A percentile compares a stretch with the other conserved stretches of the same genome.
Conservation (phyloP, 2,113 vertebrate genomes). For the Pipa parva region DNA sequence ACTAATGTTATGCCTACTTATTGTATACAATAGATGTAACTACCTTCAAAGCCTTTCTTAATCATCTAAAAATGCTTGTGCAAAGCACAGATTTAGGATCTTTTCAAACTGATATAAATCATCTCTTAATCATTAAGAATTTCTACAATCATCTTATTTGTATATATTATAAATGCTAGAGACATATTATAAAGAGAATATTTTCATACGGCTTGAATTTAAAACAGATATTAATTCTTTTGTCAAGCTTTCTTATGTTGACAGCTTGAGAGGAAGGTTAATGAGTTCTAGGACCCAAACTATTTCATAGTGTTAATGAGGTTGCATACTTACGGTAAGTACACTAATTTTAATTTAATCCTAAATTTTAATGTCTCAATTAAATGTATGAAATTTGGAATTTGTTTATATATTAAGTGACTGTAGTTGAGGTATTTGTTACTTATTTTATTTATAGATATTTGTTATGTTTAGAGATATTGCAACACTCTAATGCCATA, state of each 20-base stretch:
- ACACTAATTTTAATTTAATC: slow-evolving; percentile 40
- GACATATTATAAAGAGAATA: slow-evolving; percentile 11
- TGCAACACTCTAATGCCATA: too few species aligned
- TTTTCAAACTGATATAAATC: too few species aligned
- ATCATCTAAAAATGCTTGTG: too few species aligned
- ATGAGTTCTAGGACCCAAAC: slow-evolving; percentile 39
- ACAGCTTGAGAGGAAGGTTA: slow-evolving; percentile 34
- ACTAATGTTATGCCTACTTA: too few species aligned
- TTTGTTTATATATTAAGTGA: not conserved
- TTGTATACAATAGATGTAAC: too few species aligned
- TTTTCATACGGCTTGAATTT: slow-evolving; percentile 28
- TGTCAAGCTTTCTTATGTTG: slow-evolving; percentile 38
- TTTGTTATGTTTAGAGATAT: too few species aligned
- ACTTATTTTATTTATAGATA: slow-evolving; percentile 4
- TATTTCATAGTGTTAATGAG: slow-evolving; percentile 37
- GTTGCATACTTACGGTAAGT: slow-evolving; percentile 40
- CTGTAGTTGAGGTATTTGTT: not conserved
- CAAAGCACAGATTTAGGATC: too few species aligned
- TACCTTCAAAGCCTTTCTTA: too few species aligned
- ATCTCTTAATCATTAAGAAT: too few species aligned
- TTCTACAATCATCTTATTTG: not conserved
- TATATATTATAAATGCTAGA: slow-evolving; percentile 3
- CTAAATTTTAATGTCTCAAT: slow-evolving; percentile 39
- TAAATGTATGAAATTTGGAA: slow-evolving; percentile 28
- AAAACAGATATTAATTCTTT: slow-evolving; percentile 33